These are phyloP conservation scores for Mongoloraphidia duomilia DNA, from an alignment of 2,888 invertebrate species.

Conservation along the genomic window DNA sequence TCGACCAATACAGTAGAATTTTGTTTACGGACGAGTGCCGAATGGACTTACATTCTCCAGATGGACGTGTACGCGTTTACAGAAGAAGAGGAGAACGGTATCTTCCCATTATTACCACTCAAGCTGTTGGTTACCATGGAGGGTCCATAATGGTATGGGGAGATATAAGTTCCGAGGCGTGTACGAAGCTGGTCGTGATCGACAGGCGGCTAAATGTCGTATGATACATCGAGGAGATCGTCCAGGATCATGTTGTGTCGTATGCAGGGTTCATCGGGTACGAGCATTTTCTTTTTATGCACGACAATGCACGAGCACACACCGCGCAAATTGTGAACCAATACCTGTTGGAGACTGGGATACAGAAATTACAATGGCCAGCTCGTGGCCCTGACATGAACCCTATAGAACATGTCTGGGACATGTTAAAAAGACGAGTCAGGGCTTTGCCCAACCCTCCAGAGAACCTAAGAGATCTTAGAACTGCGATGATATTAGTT, in stretches of 20 bases:
- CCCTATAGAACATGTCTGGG: slow-evolving; percentile 16
- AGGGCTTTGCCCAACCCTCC: slow-evolving; percentile 12
- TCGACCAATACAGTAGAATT: slow-evolving; percentile 4
- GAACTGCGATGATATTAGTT: not conserved
- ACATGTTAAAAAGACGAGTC: slow-evolving; percentile 14
- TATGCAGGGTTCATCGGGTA: slow-evolving; percentile 13
- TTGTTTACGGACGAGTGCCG: slow-evolving; percentile 3
- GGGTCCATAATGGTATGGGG: slow-evolving; percentile 9
- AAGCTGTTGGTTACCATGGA: slow-evolving; percentile 9
- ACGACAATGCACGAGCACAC: slow-evolving; percentile 8
- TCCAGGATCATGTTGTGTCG: slow-evolving; percentile 16
- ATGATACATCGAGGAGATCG: slow-evolving; percentile 15
- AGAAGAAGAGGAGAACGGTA: slow-evolving; percentile 6
- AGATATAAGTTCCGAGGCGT: not conserved
- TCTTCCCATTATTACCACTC: not conserved
- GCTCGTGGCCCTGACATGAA: slow-evolving; percentile 16
- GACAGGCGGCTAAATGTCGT: slow-evolving; percentile 9
- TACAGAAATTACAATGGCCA: slow-evolving; percentile 14
- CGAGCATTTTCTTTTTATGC: slow-evolving; percentile 4
- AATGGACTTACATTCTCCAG: slow-evolving; percentile 5
- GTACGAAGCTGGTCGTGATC: not conserved
- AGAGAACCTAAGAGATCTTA: slow-evolving; percentile 13
- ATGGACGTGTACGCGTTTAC: slow-evolving; percentile 7
- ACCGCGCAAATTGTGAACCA: slow-evolving; percentile 10
- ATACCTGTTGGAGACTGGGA: slow-evolving; percentile 15